Evolutionary conservation across 1,140 invertebrate species (phyloP).

Genomic region (Camponotus floridanus): DNA sequence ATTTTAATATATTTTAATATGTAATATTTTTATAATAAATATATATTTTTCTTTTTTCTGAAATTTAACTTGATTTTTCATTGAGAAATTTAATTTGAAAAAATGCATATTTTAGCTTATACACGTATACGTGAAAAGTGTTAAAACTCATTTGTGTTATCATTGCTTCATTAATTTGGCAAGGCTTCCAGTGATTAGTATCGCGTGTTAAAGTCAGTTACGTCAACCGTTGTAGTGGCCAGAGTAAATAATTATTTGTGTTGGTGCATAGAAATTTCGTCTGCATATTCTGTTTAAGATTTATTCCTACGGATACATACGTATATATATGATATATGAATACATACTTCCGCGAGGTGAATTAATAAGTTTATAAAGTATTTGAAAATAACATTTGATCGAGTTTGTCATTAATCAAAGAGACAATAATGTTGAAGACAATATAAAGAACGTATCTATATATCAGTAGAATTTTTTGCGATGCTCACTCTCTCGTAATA

Average conservation of each 20-base stretch:
- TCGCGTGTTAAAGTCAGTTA: background rate
- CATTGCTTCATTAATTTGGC: too few relatives aligned
- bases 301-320: background rate
- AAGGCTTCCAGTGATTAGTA: too few relatives aligned
- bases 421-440: background rate
- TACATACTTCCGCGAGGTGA: background rate
- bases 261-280: background rate
- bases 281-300: constrained; percentile 21
- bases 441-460: background rate
- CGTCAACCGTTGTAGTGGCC: background rate
- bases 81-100: background rate
- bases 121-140: background rate
- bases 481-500: background rate
- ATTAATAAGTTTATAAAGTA: constrained; percentile 10
- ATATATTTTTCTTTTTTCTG: background rate
- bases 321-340: background rate
- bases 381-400: background rate
- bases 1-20: too few relatives aligned
- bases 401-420: background rate
- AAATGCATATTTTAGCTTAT: too few relatives aligned
- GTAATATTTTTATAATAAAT: too few relatives aligned
- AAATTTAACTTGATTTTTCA: background rate
- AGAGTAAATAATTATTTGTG: constrained; percentile 17
- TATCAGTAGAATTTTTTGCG: background rate
- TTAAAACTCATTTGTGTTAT: too few relatives aligned